Base-by-base conservation (phyloP, 2,888 invertebrate species). In the Oscheius myriophilus region DNA sequence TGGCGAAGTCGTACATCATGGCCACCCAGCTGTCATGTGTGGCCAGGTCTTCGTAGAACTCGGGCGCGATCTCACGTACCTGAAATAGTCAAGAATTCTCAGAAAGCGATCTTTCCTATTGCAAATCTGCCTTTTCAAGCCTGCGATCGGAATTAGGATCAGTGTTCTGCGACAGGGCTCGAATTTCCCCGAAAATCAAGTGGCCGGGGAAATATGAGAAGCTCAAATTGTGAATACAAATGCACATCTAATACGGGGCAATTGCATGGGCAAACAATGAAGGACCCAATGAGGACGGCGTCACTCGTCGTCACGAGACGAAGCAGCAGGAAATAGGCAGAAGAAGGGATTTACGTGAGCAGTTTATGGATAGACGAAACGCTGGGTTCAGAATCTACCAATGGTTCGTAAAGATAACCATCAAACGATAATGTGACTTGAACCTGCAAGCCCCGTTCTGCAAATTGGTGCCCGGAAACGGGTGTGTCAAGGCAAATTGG, bases 21-120 rank as follows among this genome's bases (percentile, higher is more conserved):
- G 92, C 90, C 18, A 84, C 90, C 97, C 97, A 98, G 39, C 96
- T 96, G 80, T 92, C 90, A 87, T 98, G 97, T 76, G 93, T 93
- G 0, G 96, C 95, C 73, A 97, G 90, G 80, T 93, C 89, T 73
- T 96, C 93, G 87, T 98, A 98, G 88, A 93, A 98, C 87, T 98
- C 97, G 0, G 93, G 90, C 0, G 97, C 97, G 81, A 97, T 96
- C 84, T 91, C 91, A 86, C 92, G 93, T 0, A 98, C 92, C 95
- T 95, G 87, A 58, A 86, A 46, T 18, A 21, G 14, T 11, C 18
- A 46, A 46, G 25, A 18, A 26, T 23, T 52, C 52, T 51, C 9
- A 18, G 57, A 18, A n/a, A 18, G 25, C 21, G 25, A 9, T 18
- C 12, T 23, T 3, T 18, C 53, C 26, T 26, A 54, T 12, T 25